Base-by-base conservation (phyloP, 37 sponge, comb jelly and placozoan species). In the Axinella damicornis region DNA sequence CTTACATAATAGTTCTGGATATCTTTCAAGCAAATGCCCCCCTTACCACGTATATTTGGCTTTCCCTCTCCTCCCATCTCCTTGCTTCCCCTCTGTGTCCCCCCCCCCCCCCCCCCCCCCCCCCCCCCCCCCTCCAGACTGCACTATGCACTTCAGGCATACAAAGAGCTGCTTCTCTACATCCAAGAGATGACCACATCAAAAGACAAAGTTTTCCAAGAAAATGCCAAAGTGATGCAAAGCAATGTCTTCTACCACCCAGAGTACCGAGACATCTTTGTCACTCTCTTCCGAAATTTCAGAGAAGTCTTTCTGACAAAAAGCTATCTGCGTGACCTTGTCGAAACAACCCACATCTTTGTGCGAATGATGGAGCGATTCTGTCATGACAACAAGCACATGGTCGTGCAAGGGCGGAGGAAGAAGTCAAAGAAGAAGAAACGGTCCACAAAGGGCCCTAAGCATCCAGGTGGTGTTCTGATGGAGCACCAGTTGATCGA, bases 201-300 rank as follows among this genome's bases (percentile, higher is more conserved):
- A 14, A 40, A 85, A 28, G 91, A 97, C 67, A 54, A 74, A 5
- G 38, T 64, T 1, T 16, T 93, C 58, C 33, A 60, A 17, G 94
- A 93, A 34, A 97, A 87, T 69, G 91, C 94, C 37, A 92, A 91
- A 52, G 95, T 97, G 56, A 93, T 97, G 71, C 80, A 84, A 37
- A 85, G 89, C 63, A 97, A 97, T 73, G 71, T 95, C 38, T 85
- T 97, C 74, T 97, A 97, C 89, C 95, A 85, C 35, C 89, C 93
- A 17, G 98, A 97, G 71, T 97, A 93, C 68, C 71, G 98, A 20
- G 98, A 97, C 39, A 33, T 95, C 16, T 93, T 95, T 41, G 82
- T 93, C 40, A 84, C 88, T n/a, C 82, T 97, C 14, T 65, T 95
- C 37, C 69, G 89, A 17, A 88, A 87, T 76, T 93, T 57, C 74